Percentiles rank a stretch among this genome's conserved stretches.
These are phyloP conservation scores for Oplegnathus fasciatus DNA, from an alignment of 2,113 vertebrate genomes.

Conservation along the genomic window DNA sequence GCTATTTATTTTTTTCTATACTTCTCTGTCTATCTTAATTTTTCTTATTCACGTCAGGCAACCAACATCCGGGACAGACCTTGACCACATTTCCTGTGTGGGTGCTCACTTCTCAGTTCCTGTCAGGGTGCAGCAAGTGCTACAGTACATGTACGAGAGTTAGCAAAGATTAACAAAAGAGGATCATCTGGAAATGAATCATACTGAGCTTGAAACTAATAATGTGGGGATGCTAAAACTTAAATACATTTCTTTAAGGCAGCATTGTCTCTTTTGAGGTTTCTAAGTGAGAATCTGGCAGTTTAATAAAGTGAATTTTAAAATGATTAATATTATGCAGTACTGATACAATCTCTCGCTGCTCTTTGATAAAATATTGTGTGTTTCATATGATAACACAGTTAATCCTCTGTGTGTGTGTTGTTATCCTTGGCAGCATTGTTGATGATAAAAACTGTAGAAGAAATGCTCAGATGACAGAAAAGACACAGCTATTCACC, in stretches of 20 bases:
- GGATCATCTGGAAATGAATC: neutral
- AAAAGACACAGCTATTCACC: neutral
- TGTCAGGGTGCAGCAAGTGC: conserved; percentile 66
- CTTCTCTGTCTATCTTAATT: conserved; percentile 37
- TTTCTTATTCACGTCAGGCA: conserved; percentile 61
- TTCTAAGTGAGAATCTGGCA: neutral
- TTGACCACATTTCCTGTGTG: conserved; percentile 81
- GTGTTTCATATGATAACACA: conserved; percentile 46
- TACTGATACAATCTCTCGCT: neutral
- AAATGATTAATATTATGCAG: neutral
- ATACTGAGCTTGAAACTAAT: neutral
- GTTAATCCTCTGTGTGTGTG: conserved; percentile 4
- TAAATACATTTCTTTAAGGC: neutral
- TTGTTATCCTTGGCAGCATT: conserved; percentile 14
- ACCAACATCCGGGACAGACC: conserved; percentile 78
- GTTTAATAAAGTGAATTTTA: neutral
- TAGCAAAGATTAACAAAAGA: neutral
- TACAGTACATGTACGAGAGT: neutral
- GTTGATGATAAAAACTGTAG: conserved; percentile 17
- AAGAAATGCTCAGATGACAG: neutral
- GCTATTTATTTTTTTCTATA: neutral
- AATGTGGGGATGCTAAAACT: neutral
- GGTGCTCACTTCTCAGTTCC: conserved; percentile 80
- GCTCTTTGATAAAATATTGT: neutral
- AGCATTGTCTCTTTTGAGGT: neutral